Evolutionary conservation across 2,113 vertebrate species (phyloP), one percentile per base, ranked within the genome.

Genomic region (Hemicordylus capensis): DNA sequence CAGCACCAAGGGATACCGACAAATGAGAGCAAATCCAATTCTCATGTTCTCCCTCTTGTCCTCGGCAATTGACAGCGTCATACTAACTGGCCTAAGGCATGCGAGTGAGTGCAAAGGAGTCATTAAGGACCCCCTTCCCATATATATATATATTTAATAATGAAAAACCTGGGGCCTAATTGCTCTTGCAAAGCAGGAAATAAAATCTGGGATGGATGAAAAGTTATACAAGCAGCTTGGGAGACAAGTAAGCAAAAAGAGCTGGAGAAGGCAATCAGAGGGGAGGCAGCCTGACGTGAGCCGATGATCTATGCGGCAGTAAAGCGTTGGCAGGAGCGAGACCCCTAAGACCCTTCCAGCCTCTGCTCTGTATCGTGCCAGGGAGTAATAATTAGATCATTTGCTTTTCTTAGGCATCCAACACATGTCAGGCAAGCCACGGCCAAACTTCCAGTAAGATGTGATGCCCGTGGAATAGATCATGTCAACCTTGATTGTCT

Each of bases 361-460:
- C 22, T n/a, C 72, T 66, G 54, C 10, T 31, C 54, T 64, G 70
- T 46, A 81, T 80, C 24, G 20, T 24, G 11, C 70, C 70, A n/a
- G 8, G 20, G 26, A 81, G 59, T 81, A 81, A 75, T 56, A 81
- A 81, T 86, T 75, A 70, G 39, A 69, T 70, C 34, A n/a, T 64
- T 75, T 75, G 48, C 70, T 73, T 58, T 42, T 12, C 51, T 15
- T 54, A 28, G 31, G 74, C 37, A 51, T 34, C 8, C 51, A 64
- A 42, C 19, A 17, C 5, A n/a, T 37, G 22, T 9, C 69, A 39
- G n/a, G 37, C 69, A 14, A 75, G 66, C 39, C 19, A 34, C n/a
- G 34, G 22, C 22, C 15, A 28, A 44, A 39, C 34, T 74, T n/a
- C 67, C 59, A 14, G 48, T 56, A 56, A 76, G 56, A 15, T 11